These are phyloP conservation scores for Drosophila longiperda DNA, from an alignment of 2,888 invertebrate genomes.

Conservation along the genomic window DNA sequence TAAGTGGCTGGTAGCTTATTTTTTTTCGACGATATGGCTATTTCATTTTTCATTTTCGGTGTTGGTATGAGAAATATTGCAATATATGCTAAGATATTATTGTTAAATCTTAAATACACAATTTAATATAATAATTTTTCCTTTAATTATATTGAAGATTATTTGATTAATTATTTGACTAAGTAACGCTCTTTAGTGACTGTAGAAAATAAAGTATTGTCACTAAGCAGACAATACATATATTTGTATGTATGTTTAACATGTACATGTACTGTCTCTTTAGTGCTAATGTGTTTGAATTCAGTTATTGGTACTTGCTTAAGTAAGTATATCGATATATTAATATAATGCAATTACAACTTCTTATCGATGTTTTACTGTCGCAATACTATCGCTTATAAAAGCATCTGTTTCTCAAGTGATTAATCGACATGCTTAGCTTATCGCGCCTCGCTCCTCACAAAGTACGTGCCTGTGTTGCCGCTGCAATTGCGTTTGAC, in stretches of 20 bases:
- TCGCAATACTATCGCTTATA: neutral
- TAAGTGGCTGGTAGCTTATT: no score
- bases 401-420: neutral
- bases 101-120: neutral
- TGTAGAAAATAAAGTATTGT: no score
- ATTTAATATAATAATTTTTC: neutral
- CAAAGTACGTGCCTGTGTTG: constrained; percentile 30
- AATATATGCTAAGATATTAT: neutral
- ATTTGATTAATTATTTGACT: neutral
- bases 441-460: constrained; percentile 37
- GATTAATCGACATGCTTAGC: constrained; percentile 26
- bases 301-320: neutral
- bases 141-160: neutral
- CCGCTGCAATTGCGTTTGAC: constrained; percentile 44
- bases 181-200: neutral
- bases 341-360: neutral
- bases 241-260: no score
- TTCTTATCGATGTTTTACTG: constrained; percentile 4
- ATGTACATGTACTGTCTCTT: no score
- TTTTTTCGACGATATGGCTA: no score
- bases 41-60: no score
- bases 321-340: neutral
- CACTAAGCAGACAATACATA: no score
- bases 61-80: no score
- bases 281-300: neutral